Evolutionary conservation across 2,113 vertebrate genomes (phyloP).

Genomic region (Corythaeola cristata): DNA sequence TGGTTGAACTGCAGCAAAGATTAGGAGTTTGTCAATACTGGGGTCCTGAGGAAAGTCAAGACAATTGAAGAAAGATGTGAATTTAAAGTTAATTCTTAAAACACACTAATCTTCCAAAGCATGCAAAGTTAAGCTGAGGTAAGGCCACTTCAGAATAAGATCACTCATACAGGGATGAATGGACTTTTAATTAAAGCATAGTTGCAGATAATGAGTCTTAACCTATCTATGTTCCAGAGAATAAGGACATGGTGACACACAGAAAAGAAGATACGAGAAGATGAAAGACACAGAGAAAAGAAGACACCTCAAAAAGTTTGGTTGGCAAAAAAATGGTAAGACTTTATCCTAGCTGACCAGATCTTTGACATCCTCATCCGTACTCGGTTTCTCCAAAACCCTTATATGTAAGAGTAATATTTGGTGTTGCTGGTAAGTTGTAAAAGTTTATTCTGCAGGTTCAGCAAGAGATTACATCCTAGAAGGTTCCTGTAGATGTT

Average conservation of each 20-base stretch:
- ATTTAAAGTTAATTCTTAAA: constrained; percentile 2
- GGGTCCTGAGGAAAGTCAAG: not conserved
- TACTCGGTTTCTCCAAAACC: constrained; percentile 8
- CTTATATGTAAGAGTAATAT: not conserved
- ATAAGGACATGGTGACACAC: not conserved
- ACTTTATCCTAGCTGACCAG: not conserved
- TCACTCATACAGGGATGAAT: not conserved
- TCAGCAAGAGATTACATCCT: not conserved
- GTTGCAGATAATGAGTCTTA: not conserved
- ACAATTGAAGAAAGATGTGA: not conserved
- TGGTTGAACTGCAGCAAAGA: not conserved
- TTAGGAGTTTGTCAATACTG: not conserved
- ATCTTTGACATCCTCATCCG: not conserved
- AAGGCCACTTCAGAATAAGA: not conserved
- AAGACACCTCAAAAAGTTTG: not conserved
- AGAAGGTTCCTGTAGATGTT: constrained; percentile 12
- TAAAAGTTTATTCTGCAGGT: not conserved
- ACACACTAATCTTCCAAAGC: not conserved
- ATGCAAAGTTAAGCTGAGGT: not conserved
- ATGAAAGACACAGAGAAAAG: not conserved
- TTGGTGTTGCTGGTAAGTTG: not conserved
- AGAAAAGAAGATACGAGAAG: not conserved
- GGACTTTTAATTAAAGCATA: not conserved
- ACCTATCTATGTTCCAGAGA: not conserved
- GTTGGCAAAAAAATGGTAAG: not conserved